Evolutionary conservation across 1,140 invertebrate genomes (phyloP).

Genomic region (Elymnias hypermnestra): DNA sequence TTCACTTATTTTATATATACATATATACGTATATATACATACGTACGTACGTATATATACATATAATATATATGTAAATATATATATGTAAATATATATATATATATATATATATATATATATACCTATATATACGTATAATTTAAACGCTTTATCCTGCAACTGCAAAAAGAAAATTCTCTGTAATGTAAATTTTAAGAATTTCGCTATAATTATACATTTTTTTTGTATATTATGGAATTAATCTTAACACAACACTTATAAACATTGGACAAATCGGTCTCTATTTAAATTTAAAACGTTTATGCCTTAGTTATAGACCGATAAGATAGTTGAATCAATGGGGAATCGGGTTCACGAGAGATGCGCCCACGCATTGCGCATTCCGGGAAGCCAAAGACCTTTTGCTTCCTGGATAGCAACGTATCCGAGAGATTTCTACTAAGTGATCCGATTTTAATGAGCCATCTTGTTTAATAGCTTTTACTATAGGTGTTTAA

Average conservation of each 20-base stretch:
- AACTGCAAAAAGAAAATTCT: no score
- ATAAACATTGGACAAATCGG: constrained; percentile 5
- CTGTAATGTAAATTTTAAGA: no score
- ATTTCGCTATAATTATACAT: no score
- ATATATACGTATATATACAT: no score
- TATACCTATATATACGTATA: no score
- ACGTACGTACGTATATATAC: no score
- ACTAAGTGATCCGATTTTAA: constrained; percentile 17
- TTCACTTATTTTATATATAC: background rate
- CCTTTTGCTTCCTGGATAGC: constrained; percentile 65
- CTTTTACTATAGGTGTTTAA: background rate
- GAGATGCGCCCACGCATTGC: constrained; percentile 52
- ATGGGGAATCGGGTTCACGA: constrained; percentile 59
- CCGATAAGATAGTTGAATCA: constrained; percentile 69
- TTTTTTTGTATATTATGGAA: no score
- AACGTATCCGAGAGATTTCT: constrained; percentile 27
- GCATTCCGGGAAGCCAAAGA: constrained; percentile 70
- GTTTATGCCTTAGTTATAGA: constrained; percentile 48
- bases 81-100: constrained; percentile 1
- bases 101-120: constrained; percentile 2
- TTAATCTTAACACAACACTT: no score
- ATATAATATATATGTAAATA: no score
- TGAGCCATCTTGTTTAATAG: constrained; percentile 1
- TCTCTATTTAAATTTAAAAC: constrained; percentile 11
- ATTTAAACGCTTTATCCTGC: no score